Evolutionary conservation across 2,113 vertebrate genomes (phyloP).

Genomic region (Odobenus rosmarus): DNA sequence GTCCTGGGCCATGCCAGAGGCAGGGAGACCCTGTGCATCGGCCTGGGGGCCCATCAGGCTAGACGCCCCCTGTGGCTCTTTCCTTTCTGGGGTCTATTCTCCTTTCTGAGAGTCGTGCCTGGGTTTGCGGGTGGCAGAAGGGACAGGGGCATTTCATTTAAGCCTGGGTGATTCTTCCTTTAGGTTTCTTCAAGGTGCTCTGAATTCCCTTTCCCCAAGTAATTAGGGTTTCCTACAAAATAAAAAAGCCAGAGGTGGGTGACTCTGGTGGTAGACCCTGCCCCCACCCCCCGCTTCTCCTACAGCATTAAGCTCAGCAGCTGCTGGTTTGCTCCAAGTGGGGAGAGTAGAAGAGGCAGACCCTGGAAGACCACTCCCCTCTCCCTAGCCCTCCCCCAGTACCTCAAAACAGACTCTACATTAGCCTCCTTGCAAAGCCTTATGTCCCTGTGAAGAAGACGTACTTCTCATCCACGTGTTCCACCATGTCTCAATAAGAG

Average conservation of each 20-base stretch:
- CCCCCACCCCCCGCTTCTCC: background rate
- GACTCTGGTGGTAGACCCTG: background rate
- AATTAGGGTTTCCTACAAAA: background rate
- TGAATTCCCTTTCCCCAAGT: background rate
- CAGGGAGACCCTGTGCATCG: fast-evolving
- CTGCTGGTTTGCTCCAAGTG: background rate
- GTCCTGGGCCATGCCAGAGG: fast-evolving
- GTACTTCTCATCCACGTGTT: background rate
- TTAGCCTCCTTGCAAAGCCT: background rate
- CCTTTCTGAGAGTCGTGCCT: background rate
- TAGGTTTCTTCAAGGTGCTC: background rate
- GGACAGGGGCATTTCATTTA: background rate
- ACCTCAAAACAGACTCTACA: background rate
- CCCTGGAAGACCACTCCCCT: background rate
- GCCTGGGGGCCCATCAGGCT: fast-evolving
- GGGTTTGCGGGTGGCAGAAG: background rate
- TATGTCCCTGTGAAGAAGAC: background rate
- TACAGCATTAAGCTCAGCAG: fast-evolving
- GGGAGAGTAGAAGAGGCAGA: background rate
- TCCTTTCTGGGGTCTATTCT: background rate
- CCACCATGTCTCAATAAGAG: background rate
- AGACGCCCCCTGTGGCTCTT: fast-evolving
- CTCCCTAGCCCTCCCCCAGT: background rate
- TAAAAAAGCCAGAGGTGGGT: background rate
- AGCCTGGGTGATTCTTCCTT: background rate